Conservation (phyloP, 2,797 vertebrate species). For the Pseudomugil gertrudae region DNA sequence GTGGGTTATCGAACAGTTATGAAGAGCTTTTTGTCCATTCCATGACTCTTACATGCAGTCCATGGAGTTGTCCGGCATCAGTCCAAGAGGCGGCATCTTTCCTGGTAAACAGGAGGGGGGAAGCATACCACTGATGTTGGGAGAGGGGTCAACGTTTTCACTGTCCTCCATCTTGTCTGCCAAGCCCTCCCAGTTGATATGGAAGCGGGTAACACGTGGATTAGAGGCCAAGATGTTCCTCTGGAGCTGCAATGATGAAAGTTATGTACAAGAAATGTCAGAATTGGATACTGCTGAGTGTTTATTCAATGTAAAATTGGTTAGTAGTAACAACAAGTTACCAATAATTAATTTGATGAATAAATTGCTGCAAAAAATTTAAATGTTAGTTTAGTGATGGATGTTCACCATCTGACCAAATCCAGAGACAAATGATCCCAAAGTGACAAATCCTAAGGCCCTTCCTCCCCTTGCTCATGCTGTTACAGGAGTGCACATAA, state of each 20-base stretch:
- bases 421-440: too few species aligned
- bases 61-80: constrained; percentile 88
- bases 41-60: constrained; percentile 82
- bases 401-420: too few species aligned
- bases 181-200: constrained; percentile 88
- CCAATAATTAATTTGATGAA: too few species aligned
- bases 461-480: too few species aligned
- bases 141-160: constrained; percentile 84
- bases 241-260: constrained; percentile 79
- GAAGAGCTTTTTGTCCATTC: constrained; percentile 35
- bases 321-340: too few species aligned
- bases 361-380: too few species aligned
- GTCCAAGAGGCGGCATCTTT: constrained; percentile 78
- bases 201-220: constrained; percentile 88
- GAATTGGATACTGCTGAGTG: background rate
- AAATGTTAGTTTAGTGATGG: too few species aligned
- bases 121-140: constrained; percentile 75
- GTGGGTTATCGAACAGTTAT: constrained; percentile 6
- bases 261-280: background rate
- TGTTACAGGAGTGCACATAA: too few species aligned
- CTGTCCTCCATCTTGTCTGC: constrained; percentile 82
- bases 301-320: too few species aligned
- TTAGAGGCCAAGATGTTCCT: constrained; percentile 88
- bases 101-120: constrained; percentile 77
- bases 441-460: too few species aligned